Percentiles rank a stretch among this genome's conserved stretches.
Evolutionary conservation across 53 echinoderm and acorn worm species (phyloP).

Genomic region (Luidia sarsii): DNA sequence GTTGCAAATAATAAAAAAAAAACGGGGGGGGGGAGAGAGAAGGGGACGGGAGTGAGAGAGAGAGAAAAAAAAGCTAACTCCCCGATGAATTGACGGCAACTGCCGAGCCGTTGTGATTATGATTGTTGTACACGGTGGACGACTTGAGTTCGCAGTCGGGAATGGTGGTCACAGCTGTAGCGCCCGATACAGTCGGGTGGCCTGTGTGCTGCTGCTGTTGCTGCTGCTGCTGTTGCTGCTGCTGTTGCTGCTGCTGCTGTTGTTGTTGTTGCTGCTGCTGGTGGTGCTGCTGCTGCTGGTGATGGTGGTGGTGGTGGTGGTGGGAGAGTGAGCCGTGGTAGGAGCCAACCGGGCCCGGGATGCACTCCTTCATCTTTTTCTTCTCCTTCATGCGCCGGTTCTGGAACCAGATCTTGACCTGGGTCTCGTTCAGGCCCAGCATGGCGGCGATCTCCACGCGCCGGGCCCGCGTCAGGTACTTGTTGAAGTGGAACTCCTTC

Average conservation of each 20-base stretch:
- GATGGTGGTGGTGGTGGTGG: slow-evolving; percentile 34
- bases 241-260: slow-evolving; percentile 30
- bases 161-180: slow-evolving; percentile 10
- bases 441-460: slow-evolving; percentile 97
- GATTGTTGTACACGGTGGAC: slow-evolving; percentile 30
- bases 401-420: slow-evolving; percentile 99
- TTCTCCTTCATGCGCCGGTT: slow-evolving; percentile 99
- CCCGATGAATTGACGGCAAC: slow-evolving; percentile 34
- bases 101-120: slow-evolving; percentile 47
- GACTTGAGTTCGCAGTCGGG: slow-evolving; percentile 47
- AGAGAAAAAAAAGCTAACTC: slow-evolving; percentile 48
- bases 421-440: slow-evolving; percentile 98
- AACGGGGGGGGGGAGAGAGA: too few relatives aligned
- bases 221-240: slow-evolving; percentile 31
- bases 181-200: slow-evolving; percentile 15
- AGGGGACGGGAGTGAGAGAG: too few relatives aligned
- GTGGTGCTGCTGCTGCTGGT: slow-evolving; percentile 45
- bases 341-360: slow-evolving; percentile 67
- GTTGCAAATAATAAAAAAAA: slow-evolving; percentile 5
- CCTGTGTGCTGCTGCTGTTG: slow-evolving; percentile 31
- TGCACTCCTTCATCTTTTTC: slow-evolving; percentile 98
- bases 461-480: slow-evolving; percentile 94
- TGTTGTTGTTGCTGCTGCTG: slow-evolving; percentile 26
- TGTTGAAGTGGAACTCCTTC: slow-evolving; percentile 99
- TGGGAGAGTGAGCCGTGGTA: slow-evolving; percentile 39